These are phyloP conservation scores for Nomada flava DNA, from an alignment of 2,888 invertebrate genomes.

Conservation along the genomic window DNA sequence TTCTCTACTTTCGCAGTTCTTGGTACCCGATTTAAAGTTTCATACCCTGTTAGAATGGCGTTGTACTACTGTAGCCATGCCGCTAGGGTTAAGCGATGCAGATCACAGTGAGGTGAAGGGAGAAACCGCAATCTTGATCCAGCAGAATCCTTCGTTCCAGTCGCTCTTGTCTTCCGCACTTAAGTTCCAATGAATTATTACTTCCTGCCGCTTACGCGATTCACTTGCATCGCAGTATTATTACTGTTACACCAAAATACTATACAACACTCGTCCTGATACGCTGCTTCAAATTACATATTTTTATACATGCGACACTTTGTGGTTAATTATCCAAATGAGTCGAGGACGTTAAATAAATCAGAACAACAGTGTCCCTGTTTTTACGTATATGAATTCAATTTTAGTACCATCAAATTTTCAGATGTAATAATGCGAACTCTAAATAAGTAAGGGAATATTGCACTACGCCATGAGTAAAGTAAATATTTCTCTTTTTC, in stretches of 20 bases:
- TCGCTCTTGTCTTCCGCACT: conserved; percentile 40
- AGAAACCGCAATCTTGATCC: conserved; percentile 67
- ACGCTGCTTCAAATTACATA: background rate
- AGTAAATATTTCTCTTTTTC: too few relatives aligned
- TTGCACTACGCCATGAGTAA: too few relatives aligned
- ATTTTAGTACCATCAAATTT: too few relatives aligned
- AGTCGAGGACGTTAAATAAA: too few relatives aligned
- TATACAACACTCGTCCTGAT: background rate
- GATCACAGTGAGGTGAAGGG: conserved; percentile 64
- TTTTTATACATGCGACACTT: background rate
- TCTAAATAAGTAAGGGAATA: too few relatives aligned
- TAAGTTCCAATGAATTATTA: conserved; percentile 59
- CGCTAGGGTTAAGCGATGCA: conserved; percentile 69
- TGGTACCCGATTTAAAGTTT: conserved; percentile 72
- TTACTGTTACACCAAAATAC: conserved; percentile 41
- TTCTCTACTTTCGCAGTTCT: conserved; percentile 42
- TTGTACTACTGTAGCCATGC: conserved; percentile 67
- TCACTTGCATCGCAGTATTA: conserved; percentile 44
- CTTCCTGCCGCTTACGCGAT: conserved; percentile 36
- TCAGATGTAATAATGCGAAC: too few relatives aligned
- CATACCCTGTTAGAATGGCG: conserved; percentile 73
- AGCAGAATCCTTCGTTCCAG: conserved; percentile 62
- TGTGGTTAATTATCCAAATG: too few relatives aligned
- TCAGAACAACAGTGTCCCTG: too few relatives aligned
- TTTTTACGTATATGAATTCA: too few relatives aligned